These are phyloP conservation scores for Callaeas wilsoni DNA, from an alignment of 2,113 vertebrate species.

Conservation along the genomic window DNA sequence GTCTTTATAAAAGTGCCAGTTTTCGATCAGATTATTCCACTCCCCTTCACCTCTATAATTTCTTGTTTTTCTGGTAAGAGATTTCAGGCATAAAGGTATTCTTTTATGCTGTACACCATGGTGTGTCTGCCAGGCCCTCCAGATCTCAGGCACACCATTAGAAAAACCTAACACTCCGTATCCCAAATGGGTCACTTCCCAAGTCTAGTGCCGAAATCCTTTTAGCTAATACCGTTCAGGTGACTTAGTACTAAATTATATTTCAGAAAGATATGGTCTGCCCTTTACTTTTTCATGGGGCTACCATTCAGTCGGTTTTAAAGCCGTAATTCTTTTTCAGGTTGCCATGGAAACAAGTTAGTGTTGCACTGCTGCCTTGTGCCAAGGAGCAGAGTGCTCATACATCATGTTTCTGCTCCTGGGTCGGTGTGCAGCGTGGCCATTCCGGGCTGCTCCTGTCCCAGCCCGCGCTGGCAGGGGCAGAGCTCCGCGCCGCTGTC, in stretches of 20 bases:
- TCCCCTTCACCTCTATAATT: conserved; percentile 5
- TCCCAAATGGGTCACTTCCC: conserved; percentile 63
- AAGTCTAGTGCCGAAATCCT: conserved; percentile 52
- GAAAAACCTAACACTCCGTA: conserved; percentile 44
- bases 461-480: neutral
- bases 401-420: conserved; percentile 48
- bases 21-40: neutral
- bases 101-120: neutral
- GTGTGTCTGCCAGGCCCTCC: neutral
- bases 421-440: neutral
- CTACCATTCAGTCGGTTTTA: conserved; percentile 59
- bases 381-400: conserved; percentile 23
- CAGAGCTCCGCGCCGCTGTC: neutral
- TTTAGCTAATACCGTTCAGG: conserved; percentile 67
- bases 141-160: conserved; percentile 42
- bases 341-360: conserved; percentile 68
- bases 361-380: conserved; percentile 37
- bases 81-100: conserved; percentile 9
- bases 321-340: conserved; percentile 44
- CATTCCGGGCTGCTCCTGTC: neutral
- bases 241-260: conserved; percentile 67
- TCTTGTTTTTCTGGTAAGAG: conserved; percentile 28
- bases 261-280: conserved; percentile 62
- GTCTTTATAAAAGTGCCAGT: neutral
- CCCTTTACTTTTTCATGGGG: conserved; percentile 67